Conservation (phyloP, 2,888 invertebrate species). For the Fragum whitleyi region DNA sequence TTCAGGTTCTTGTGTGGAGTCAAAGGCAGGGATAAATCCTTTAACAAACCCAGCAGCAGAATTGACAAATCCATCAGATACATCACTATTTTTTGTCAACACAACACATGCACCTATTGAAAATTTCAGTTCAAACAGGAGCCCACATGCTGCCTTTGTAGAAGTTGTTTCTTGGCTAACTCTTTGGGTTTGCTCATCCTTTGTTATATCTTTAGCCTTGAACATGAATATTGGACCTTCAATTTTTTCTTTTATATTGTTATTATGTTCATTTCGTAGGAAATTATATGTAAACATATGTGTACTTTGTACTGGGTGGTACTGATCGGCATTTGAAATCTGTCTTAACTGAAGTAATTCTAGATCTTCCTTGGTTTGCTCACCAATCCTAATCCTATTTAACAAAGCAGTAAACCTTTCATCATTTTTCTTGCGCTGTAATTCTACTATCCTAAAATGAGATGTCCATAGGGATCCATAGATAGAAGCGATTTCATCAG, state of each 20-base stretch:
- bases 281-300: neutral
- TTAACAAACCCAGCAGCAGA: conserved; percentile 45
- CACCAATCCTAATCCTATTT: conserved; percentile 44
- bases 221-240: neutral
- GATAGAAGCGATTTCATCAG: conserved; percentile 45
- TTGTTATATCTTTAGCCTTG: neutral
- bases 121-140: neutral
- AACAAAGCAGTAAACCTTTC: conserved; percentile 41
- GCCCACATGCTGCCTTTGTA: neutral
- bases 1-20: conserved; percentile 14
- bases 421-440: conserved; percentile 57
- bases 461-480: conserved; percentile 58
- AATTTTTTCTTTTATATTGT: neutral
- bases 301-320: neutral
- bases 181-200: conserved; percentile 1
- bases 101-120: conserved; percentile 47
- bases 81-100: conserved; percentile 56
- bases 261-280: neutral
- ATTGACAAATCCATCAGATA: conserved; percentile 61
- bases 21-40: conserved; percentile 28
- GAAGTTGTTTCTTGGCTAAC: neutral
- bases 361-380: conserved; percentile 51
- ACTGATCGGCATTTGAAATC: neutral
- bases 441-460: conserved; percentile 55
- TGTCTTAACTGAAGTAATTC: conserved; percentile 28